Evolutionary conservation across 2,888 invertebrate species (phyloP).

Genomic region (Cosmorhoe ocellata): DNA sequence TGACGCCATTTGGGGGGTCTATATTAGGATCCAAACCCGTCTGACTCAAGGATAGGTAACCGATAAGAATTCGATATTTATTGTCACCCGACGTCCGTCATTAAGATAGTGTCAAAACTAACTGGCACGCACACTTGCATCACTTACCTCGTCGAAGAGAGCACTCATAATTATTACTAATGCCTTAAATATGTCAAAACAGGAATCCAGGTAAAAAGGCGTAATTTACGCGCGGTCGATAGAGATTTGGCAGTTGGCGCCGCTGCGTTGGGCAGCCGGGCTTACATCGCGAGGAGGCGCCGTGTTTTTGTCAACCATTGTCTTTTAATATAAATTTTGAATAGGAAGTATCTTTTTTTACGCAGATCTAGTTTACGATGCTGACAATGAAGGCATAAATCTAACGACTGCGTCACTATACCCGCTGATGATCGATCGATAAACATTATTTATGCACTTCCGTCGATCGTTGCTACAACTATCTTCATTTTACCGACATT

Average conservation of each 20-base stretch:
- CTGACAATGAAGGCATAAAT: slow-evolving; percentile 82
- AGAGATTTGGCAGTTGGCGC: slow-evolving; percentile 83
- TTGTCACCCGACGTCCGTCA: slow-evolving; percentile 79
- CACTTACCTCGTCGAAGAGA: slow-evolving; percentile 64
- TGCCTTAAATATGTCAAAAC: slow-evolving; percentile 83
- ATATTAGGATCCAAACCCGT: slow-evolving; percentile 63
- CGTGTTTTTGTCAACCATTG: slow-evolving; percentile 81
- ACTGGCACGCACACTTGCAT: slow-evolving; percentile 67
- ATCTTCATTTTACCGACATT: slow-evolving; percentile 55
- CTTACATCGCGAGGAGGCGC: slow-evolving; percentile 73
- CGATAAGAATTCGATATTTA: slow-evolving; percentile 81
- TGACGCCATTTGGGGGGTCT: slow-evolving; percentile 71
- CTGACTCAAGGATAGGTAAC: slow-evolving; percentile 71
- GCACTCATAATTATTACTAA: slow-evolving; percentile 83
- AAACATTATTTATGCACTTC: slow-evolving; percentile 81
- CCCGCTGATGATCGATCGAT: slow-evolving; percentile 79
- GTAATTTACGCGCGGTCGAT: slow-evolving; percentile 82
- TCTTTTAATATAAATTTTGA: slow-evolving; percentile 82
- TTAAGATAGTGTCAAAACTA: slow-evolving; percentile 82
- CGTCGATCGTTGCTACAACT: slow-evolving; percentile 52
- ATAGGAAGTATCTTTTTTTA: slow-evolving; percentile 82
- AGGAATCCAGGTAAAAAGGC: slow-evolving; percentile 83
- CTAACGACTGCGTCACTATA: slow-evolving; percentile 73
- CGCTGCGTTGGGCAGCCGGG: slow-evolving; percentile 56
- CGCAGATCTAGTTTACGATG: slow-evolving; percentile 81